Percentiles rank a stretch among this genome's conserved stretches.
Evolutionary conservation across 2,797 vertebrate species (phyloP).

Genomic region (Menidia menidia): DNA sequence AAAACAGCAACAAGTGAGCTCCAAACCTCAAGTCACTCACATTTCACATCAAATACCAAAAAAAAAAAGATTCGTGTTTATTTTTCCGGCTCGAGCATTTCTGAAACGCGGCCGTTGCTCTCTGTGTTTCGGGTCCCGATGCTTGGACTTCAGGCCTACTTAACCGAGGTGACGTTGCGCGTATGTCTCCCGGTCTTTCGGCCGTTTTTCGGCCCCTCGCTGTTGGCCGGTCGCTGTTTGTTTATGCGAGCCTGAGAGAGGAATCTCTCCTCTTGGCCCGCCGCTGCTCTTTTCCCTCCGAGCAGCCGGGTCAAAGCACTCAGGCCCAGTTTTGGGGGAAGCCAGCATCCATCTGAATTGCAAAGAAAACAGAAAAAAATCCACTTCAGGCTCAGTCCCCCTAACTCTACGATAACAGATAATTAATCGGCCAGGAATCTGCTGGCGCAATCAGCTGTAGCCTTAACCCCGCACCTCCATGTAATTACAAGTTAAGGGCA

Average conservation of each 20-base stretch:
- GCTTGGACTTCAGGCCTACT: not conserved
- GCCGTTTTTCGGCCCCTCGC: slow-evolving; percentile 1
- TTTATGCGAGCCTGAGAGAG: slow-evolving; percentile 74
- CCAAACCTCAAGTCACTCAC: not conserved
- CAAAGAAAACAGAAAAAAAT: slow-evolving; percentile 77
- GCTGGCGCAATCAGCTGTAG: slow-evolving; percentile 76
- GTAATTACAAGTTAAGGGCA: slow-evolving; percentile 63
- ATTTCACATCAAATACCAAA: not conserved
- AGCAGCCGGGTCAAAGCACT: slow-evolving; percentile 72
- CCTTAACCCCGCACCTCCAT: slow-evolving; percentile 66
- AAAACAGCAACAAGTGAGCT: not conserved
- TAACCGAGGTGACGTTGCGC: slow-evolving; percentile 2
- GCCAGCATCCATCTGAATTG: slow-evolving; percentile 72
- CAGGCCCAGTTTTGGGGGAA: slow-evolving; percentile 68
- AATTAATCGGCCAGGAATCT: slow-evolving; percentile 80
- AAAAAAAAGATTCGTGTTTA: not conserved
- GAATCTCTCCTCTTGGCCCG: slow-evolving; percentile 72
- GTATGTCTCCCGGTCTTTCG: slow-evolving; percentile 15
- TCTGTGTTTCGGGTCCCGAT: not conserved
- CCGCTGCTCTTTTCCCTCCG: slow-evolving; percentile 69
- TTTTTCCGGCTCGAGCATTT: not conserved
- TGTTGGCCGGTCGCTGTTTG: slow-evolving; percentile 62
- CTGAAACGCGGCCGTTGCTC: not conserved
- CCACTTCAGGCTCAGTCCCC: slow-evolving; percentile 62
- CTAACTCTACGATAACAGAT: slow-evolving; percentile 73